A percentile compares a stretch with the other conserved stretches of the same genome.
These are phyloP conservation scores for Heteronetta atricapilla DNA, from an alignment of 2,113 vertebrate genomes.

Conservation along the genomic window DNA sequence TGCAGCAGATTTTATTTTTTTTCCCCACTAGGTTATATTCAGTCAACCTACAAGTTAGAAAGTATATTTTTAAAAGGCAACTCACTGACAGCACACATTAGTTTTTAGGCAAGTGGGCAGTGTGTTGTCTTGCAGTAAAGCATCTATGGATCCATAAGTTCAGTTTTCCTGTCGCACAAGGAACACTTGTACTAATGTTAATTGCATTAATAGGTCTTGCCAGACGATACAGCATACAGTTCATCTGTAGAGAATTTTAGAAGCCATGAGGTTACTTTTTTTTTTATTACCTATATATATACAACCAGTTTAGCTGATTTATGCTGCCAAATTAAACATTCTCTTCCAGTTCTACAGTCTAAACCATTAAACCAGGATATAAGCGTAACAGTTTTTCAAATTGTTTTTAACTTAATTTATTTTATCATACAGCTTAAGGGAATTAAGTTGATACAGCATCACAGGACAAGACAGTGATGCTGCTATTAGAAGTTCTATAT, in stretches of 20 bases:
- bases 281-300: not conserved
- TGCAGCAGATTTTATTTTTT: not conserved
- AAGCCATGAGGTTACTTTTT: conserved; percentile 3
- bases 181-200: not conserved
- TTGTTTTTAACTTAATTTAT: not conserved
- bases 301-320: conserved; percentile 55
- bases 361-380: not conserved
- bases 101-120: not conserved
- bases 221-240: not conserved
- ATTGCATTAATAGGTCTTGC: not conserved
- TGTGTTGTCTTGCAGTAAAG: not conserved
- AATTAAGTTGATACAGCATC: not conserved
- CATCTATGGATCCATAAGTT: not conserved
- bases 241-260: not conserved
- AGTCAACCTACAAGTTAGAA: not conserved
- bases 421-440: not conserved
- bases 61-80: not conserved
- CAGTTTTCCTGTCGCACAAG: not conserved
- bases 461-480: not conserved
- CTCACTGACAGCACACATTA: not conserved
- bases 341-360: not conserved
- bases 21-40: not conserved
- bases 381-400: not conserved
- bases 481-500: not conserved
- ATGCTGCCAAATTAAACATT: conserved; percentile 41